A percentile compares a stretch with the other conserved stretches of the same genome.
phyloP scores from a whole-genome alignment of 2,113 vertebrate species.

The Anarrhichthys ocellatus region DNA sequence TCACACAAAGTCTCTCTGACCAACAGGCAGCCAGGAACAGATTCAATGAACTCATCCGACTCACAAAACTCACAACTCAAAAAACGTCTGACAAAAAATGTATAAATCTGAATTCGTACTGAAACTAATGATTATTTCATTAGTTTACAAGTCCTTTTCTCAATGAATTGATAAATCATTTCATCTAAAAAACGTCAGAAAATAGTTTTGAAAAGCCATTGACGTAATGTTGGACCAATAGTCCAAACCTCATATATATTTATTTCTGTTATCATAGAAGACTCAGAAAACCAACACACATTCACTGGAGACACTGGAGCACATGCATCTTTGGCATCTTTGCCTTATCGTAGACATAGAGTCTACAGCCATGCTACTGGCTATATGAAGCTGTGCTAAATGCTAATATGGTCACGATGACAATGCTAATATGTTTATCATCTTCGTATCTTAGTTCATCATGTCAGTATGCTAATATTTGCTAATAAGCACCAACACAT shows the following conservation, averaged over 20 bases:
- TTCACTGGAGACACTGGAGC: background rate
- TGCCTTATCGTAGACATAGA: no score
- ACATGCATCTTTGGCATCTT: no score
- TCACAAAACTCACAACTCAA: background rate
- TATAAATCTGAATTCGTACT: background rate
- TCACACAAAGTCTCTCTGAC: conserved; percentile 46
- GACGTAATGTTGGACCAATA: background rate
- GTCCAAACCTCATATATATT: background rate
- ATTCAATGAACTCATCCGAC: conserved; percentile 47
- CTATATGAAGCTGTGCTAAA: background rate
- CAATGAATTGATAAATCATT: background rate
- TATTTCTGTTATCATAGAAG: background rate
- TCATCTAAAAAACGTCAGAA: background rate
- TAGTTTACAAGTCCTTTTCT: background rate
- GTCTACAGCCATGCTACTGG: background rate
- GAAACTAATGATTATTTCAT: background rate
- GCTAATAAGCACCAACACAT: background rate
- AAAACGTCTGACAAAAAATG: background rate
- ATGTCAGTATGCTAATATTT: background rate
- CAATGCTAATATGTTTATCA: background rate
- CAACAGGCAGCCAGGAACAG: conserved; percentile 33
- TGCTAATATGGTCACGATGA: background rate
- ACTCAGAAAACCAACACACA: background rate
- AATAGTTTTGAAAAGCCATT: background rate
- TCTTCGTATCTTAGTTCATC: background rate